Base-by-base conservation (phyloP, 2,113 vertebrate genomes). In the Tauraco erythrolophus region DNA sequence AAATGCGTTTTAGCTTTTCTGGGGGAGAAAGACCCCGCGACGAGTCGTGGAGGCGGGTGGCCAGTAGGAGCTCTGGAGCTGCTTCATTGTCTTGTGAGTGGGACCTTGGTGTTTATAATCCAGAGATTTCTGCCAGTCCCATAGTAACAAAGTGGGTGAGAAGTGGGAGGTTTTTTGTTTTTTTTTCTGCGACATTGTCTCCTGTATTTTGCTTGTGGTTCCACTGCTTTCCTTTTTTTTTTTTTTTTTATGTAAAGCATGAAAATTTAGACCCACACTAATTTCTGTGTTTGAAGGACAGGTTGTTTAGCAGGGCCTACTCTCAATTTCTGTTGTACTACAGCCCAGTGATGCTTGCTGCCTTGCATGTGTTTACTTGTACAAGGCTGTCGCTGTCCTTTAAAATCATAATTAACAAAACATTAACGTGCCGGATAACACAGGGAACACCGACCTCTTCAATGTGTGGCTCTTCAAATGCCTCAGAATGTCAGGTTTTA, bases 61-160 rank as follows among this genome's bases (percentile, higher is more conserved):
- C 83, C 57, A 14, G 13, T 15, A 54, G 81, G 84, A 89, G 54
- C 81, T 3, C 91, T 85, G 92, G 86, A 96, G 87, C 94, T 94
- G 87, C 84, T 92, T 88, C 62, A 94, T 93, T 94, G 88, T 95
- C 84, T 92, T 75, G 77, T 92, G 92, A 95, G 94, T 88, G 94
- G 85, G 88, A 96, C 92, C 94, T 91, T 77, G 12, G 14, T 86
- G 84, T 66, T 88, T 72, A 24, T 77, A 77, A 93, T 91, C 64
- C 90, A 92, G 88, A 92, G 94, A 74, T 88, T 92, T 74, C 85
- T 93, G 85, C 30, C 8, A 93, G 82, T 92, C 95, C 94, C 85
- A 70, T 88, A 92, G 94, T 84, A 91, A 92, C 90, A 68, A 93
- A 97, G 95, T 89, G 95, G 92, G 94, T 95, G 96, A 93, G 92